Evolutionary conservation across 2,797 vertebrate genomes (phyloP), one percentile per base, ranked within the genome.

Genomic region (Pagetopsis macropterus): DNA sequence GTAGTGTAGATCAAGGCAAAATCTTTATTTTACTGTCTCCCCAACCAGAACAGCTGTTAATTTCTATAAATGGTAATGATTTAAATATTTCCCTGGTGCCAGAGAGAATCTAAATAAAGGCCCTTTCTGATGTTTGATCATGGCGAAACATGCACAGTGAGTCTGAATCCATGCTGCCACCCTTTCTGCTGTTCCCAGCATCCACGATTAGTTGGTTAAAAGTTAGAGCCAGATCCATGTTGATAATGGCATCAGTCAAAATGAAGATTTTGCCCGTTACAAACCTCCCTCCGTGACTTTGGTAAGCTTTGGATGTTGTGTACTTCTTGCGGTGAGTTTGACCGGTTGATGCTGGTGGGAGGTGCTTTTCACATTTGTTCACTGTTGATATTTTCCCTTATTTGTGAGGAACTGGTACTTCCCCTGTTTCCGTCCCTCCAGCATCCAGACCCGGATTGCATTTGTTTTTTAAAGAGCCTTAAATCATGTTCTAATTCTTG

Each of bases 291-390:
- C 87, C 90, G 92, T 95, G 93, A 94, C 84, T 91, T 88, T 93
- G 92, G 91, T 93, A 94, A 94, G 93, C 93, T 94, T 95, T 95
- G 88, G 79, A 88, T 95, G 94, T 95, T 94, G 94, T 95, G 93
- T 89, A 83, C 76, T 91, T 91, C 72, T 90, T 94, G 91, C 90
- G 86, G 92, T 95, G 93, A 92, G 90, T 93, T 94, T 94, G 93
- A 92, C 87, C 88, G 76, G 89, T 94, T 93, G 87, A 66, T 93
- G 93, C 95, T 86, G 89, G 81, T 95, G 92, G 84, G 71, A 93
- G 90, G 88, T 94, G 91, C 91, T 92, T 37, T 89, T 89, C 86
- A 91, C 84, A 86, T 88, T 88, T 94, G 91, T 93, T 88, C 72
- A 89, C 87, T 91, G 88, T 94, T 92, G 76, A 88, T 90, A 89